These are phyloP conservation scores for Sphaerodactylus townsendi DNA, from an alignment of 2,113 vertebrate species.

Conservation along the genomic window DNA sequence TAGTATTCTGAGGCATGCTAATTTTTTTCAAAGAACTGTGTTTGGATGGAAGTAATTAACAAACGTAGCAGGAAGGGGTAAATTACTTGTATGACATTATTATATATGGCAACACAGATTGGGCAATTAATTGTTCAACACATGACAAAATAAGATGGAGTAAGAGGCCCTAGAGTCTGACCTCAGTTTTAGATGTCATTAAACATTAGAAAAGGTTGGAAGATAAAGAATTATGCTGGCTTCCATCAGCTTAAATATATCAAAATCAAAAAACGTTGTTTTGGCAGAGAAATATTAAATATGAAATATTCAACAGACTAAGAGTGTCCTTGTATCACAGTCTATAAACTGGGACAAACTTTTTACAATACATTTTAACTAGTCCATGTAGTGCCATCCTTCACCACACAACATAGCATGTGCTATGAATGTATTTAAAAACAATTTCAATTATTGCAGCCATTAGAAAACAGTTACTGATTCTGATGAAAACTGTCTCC, in stretches of 20 bases:
- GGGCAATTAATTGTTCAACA: conserved; percentile 33
- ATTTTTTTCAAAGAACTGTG: neutral
- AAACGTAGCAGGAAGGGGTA: conserved; percentile 45
- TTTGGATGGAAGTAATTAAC: conserved; percentile 18
- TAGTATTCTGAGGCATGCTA: conserved; percentile 16
- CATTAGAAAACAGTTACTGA: neutral
- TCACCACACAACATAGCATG: neutral
- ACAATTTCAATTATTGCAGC: neutral
- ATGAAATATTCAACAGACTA: neutral
- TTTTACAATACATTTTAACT: neutral
- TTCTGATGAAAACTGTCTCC: neutral
- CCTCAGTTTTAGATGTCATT: conserved; percentile 8
- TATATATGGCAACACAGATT: conserved; percentile 36
- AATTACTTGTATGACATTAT: conserved; percentile 20
- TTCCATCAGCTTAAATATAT: neutral
- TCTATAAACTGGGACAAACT: neutral
- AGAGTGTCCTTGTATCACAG: neutral
- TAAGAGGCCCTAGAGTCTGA: conserved; percentile 33
- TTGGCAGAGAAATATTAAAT: neutral
- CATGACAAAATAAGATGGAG: conserved; percentile 48
- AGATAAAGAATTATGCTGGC: conserved; percentile 15
- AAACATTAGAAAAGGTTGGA: conserved; percentile 17
- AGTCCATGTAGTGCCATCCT: neutral
- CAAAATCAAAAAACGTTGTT: neutral
- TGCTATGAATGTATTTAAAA: neutral